Base-by-base conservation (phyloP, 2,888 invertebrate species). In the Coelopa pilipes region DNA sequence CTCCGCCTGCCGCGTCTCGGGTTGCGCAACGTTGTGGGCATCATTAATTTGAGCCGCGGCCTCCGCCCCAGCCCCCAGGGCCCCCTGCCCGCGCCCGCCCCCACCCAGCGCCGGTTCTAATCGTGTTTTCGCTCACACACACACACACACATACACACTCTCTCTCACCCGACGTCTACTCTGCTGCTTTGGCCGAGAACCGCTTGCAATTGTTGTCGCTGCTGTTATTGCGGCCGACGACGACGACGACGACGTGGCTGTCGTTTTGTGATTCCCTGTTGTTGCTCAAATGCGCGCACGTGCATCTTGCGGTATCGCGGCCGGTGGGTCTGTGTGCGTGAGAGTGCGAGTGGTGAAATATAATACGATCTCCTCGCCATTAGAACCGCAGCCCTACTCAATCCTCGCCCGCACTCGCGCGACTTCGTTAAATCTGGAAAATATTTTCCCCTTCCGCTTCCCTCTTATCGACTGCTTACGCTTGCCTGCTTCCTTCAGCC, bases 1-100 rank as follows among this genome's bases (percentile, higher is more conserved):
- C 2, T 34, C n/a, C n/a, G n/a, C n/a, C n/a, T n/a, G n/a, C n/a
- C n/a, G n/a, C 34, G 45, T 34, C 62, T 34, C 62, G 34, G 12
- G 62, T 62, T 62, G 63, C 47, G 47, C 46, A 63, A 63, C 63
- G 17, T 63, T 63, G 17, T 63, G n/a, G n/a, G 63, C 46, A 34
- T 34, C 65, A 65, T 47, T 65, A 65, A 46, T 65, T 65, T 65
- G 47, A 46, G 12, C 17, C 65, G 45, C 47, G 15, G n/a, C 15
- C 46, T 15, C 46, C 34, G 34, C 34, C 34, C 7, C 34, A 34
- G 34, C 7, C 7, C 7, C 7, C 7, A n/a, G n/a, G 2, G 7
- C 34, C 34, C 2, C 34, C 34, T 34, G 2, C 34, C 34, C 2
- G 4, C 34, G 7, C 7, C 34, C 7, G 4, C 34, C 12, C 17